Evolutionary conservation across 2,113 vertebrate genomes (phyloP), one percentile per base, ranked within the genome.

Genomic region (Heliornis fulica): DNA sequence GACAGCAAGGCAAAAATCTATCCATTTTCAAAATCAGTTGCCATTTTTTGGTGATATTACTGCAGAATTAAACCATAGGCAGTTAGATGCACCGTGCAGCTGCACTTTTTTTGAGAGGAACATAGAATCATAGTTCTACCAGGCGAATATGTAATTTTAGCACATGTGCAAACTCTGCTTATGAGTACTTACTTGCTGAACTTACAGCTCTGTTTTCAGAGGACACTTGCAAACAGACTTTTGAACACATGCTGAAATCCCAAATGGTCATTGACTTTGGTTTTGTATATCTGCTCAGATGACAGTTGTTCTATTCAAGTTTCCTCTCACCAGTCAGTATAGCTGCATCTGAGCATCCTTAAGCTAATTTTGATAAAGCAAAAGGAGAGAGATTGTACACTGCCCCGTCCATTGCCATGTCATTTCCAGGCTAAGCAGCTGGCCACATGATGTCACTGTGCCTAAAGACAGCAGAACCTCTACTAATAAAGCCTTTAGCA

Each of bases 361-460:
- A 29, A 56, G 18, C 51, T 32, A 57, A 64, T 40, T 69, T 82
- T 22, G 46, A 9, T 40, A 46, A 68, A 72, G 11, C 3, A 22
- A 53, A 85, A 79, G 5, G 13, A 65, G 41, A 34, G 25, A n/a
- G 72, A 8, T 11, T 32, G 13, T 41, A 4, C 22, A 0, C 13
- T 21, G 19, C 13, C 34, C 11, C 74, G 74, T 57, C 6, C 34
- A 31, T 60, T 32, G 34, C 28, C 3, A 1, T 2, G 5, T 48
- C 2, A 6, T 77, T 90, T 53, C 46, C 2, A 9, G 41, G 18
- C 40, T 57, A 7, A 51, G 48, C 3, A 15, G 15, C 64, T 76
- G 4, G 48, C 96, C 96, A 46, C 87, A 11, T 10, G 93, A 85
- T 94, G 96, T 94, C 96, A 75, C 93, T 93, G 64, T 90, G n/a